A percentile compares a stretch with the other conserved stretches of the same genome.
Conservation (phyloP, 2,113 vertebrate genomes). For the Proteles cristata region DNA sequence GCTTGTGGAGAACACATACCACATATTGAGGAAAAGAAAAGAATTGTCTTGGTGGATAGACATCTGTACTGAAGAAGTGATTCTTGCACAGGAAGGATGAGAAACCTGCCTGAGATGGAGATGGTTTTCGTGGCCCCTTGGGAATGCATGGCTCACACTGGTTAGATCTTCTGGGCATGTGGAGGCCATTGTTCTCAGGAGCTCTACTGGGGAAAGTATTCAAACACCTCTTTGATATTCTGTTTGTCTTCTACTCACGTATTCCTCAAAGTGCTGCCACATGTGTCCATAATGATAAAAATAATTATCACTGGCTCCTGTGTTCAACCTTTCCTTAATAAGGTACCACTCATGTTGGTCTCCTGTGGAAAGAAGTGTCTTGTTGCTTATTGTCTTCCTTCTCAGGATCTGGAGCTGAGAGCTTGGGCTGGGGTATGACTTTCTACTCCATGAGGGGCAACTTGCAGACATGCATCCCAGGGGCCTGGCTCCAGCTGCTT, state of each 20-base stretch:
- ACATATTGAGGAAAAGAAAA: background rate
- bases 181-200: background rate
- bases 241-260: background rate
- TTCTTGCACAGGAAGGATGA: background rate
- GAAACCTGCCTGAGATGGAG: no score
- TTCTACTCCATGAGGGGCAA: background rate
- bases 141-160: background rate
- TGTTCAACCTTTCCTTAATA: background rate
- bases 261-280: background rate
- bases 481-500: no score
- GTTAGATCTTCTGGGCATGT: accelerated
- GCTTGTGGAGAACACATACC: background rate
- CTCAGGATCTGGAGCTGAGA: background rate
- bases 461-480: accelerated
- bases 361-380: background rate
- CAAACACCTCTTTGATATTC: accelerated
- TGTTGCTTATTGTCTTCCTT: accelerated
- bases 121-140: accelerated
- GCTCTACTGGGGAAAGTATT: background rate
- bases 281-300: background rate
- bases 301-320: background rate
- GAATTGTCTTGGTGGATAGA: background rate
- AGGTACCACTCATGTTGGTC: accelerated
- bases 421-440: accelerated
- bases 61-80: no score